A percentile compares a stretch with the other conserved stretches of the same genome.
These are phyloP conservation scores for Calameuta filiformis DNA, from an alignment of 2,888 invertebrate genomes.

Conservation along the genomic window DNA sequence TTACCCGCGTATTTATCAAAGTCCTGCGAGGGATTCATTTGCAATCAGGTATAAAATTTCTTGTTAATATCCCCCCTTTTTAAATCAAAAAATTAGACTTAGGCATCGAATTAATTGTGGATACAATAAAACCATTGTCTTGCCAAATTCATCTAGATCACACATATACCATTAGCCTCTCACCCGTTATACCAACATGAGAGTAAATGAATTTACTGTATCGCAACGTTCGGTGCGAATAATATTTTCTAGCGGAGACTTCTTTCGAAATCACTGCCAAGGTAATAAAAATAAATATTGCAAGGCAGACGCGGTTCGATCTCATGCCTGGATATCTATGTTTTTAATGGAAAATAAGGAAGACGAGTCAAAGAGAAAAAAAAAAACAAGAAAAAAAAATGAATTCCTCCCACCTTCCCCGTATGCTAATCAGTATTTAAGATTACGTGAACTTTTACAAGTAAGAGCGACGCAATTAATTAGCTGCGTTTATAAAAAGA, in stretches of 20 bases:
- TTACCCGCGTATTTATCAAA: neutral
- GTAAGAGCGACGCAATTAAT: constrained; percentile 17
- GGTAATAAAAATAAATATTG: neutral
- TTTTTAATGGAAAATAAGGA: neutral
- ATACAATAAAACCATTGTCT: neutral
- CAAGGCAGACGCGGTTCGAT: neutral
- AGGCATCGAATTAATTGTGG: neutral
- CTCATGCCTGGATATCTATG: neutral
- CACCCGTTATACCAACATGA: neutral
- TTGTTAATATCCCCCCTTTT: neutral
- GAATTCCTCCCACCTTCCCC: constrained; percentile 6
- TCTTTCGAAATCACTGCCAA: neutral
- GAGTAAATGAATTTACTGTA: neutral
- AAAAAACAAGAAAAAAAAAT: constrained; percentile 8
- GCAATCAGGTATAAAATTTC: neutral
- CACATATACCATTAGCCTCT: neutral
- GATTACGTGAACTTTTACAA: constrained; percentile 35
- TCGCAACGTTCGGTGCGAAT: neutral
- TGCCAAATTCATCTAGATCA: neutral
- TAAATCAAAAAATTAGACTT: neutral
- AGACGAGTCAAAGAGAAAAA: neutral
- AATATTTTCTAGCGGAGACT: neutral
- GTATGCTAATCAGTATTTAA: constrained; percentile 49
- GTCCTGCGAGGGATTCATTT: neutral
- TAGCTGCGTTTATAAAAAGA: constrained; percentile 13